A percentile compares a stretch with the other conserved stretches of the same genome.
Evolutionary conservation across 1,140 invertebrate genomes (phyloP).

Genomic region (Micrasema longulum): DNA sequence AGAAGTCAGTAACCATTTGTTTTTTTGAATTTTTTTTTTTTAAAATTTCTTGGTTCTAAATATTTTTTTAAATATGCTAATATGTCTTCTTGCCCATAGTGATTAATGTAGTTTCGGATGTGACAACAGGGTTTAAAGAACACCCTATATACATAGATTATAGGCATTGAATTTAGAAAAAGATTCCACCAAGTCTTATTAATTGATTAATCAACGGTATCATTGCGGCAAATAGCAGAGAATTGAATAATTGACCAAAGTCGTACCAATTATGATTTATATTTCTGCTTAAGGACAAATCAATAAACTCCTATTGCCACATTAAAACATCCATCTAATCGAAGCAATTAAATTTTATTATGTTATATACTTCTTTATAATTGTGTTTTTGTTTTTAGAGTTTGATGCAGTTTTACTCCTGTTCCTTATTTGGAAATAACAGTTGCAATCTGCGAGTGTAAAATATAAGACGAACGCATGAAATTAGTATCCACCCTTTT

Average conservation of each 20-base stretch:
- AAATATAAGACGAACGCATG: neutral
- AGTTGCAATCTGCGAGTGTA: conserved; percentile 5
- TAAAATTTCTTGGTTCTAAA: too few relatives aligned
- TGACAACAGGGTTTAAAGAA: too few relatives aligned
- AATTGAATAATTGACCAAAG: neutral
- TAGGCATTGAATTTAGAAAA: too few relatives aligned
- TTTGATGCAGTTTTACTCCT: conserved; percentile 53
- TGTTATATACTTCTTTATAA: conserved; percentile 22
- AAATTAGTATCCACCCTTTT: conserved; percentile 2
- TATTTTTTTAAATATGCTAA: too few relatives aligned
- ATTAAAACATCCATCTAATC: neutral
- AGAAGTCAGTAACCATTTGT: too few relatives aligned
- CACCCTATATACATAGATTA: too few relatives aligned
- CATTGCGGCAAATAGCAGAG: neutral
- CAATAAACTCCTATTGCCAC: neutral
- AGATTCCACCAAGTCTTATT: neutral
- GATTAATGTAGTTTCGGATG: too few relatives aligned
- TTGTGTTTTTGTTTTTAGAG: conserved; percentile 54
- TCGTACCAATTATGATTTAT: neutral
- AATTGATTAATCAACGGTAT: neutral
- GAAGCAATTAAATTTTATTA: neutral
- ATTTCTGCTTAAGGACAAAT: neutral
- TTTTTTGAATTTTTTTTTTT: too few relatives aligned
- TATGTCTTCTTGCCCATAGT: too few relatives aligned
- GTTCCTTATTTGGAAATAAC: conserved; percentile 55